Conservation (phyloP, 2,797 vertebrate species). For the Chelon labrosus region DNA sequence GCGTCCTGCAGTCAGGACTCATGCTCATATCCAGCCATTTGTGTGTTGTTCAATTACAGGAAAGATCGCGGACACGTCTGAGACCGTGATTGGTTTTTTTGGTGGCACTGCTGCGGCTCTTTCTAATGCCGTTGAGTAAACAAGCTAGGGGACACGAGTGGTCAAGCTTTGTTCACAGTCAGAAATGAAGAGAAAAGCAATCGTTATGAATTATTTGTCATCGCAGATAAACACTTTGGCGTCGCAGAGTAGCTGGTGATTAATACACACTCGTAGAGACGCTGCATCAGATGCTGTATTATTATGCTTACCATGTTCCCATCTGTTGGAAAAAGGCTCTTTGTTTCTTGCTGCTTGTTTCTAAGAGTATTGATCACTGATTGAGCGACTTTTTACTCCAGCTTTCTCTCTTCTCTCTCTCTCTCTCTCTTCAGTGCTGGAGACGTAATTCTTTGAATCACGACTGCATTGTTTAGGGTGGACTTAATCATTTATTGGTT, state of each 20-base stretch:
- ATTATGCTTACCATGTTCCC: constrained; percentile 11
- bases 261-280: constrained; percentile 5
- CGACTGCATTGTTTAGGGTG: constrained; percentile 21
- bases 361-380: constrained; percentile 49
- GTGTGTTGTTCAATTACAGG: constrained; percentile 9
- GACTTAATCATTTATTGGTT: constrained; percentile 22
- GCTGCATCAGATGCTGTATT: constrained; percentile 27
- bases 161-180: constrained; percentile 11
- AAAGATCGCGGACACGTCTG: constrained; percentile 4
- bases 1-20: constrained; percentile 9
- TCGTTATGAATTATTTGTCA: constrained; percentile 38
- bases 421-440: constrained; percentile 18
- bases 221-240: constrained; percentile 32
- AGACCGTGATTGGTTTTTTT: constrained; percentile 1
- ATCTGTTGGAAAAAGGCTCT: constrained; percentile 29
- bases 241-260: constrained; percentile 19
- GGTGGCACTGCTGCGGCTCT: neutral
- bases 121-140: constrained; percentile 24
- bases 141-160: constrained; percentile 6
- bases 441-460: constrained; percentile 31
- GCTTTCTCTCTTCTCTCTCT: constrained; percentile 11
- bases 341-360: constrained; percentile 17
- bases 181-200: constrained; percentile 8
- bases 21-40: constrained; percentile 6
- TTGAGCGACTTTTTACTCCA: constrained; percentile 28